Evolutionary conservation across 2,888 invertebrate genomes (phyloP).

Genomic region (Lepidocyrtoides sp.): DNA sequence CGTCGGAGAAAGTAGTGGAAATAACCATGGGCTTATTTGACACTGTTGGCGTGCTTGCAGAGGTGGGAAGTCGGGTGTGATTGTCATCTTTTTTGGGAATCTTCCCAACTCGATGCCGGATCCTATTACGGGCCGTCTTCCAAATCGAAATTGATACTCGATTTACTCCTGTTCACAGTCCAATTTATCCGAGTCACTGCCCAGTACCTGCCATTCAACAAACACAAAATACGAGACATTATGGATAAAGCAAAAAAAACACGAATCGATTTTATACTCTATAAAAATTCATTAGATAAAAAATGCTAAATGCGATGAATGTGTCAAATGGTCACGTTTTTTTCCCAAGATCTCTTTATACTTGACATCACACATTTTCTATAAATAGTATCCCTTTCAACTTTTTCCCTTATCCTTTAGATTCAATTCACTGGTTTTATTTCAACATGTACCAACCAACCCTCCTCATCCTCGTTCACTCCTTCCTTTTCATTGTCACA

Average conservation of each 20-base stretch:
- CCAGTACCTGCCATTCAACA: slow-evolving; percentile 90
- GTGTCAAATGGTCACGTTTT: slow-evolving; percentile 59
- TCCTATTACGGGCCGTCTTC: slow-evolving; percentile 95
- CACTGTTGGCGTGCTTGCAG: slow-evolving; percentile 88
- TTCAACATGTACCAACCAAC: neutral
- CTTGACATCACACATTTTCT: neutral
- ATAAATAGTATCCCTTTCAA: neutral
- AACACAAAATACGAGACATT: slow-evolving; percentile 62
- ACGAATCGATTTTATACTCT: neutral
- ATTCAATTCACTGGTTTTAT: neutral
- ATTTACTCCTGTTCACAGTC: slow-evolving; percentile 93
- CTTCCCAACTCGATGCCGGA: slow-evolving; percentile 88
- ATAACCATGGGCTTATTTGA: slow-evolving; percentile 65
- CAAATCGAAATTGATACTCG: slow-evolving; percentile 92
- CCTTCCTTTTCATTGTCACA: slow-evolving; percentile 35
- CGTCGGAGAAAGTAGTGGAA: slow-evolving; percentile 83
- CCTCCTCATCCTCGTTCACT: slow-evolving; percentile 27
- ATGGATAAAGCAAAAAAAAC: slow-evolving; percentile 33
- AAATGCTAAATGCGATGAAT: no score
- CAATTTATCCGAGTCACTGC: slow-evolving; percentile 97
- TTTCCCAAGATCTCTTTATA: slow-evolving; percentile 5
- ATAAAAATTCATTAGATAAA: neutral
- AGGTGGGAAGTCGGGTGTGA: slow-evolving; percentile 66
- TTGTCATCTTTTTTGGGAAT: slow-evolving; percentile 79
- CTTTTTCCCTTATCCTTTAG: neutral